Base-by-base conservation (phyloP, 1,140 invertebrate genomes). In the Saccostrea glomerata region DNA sequence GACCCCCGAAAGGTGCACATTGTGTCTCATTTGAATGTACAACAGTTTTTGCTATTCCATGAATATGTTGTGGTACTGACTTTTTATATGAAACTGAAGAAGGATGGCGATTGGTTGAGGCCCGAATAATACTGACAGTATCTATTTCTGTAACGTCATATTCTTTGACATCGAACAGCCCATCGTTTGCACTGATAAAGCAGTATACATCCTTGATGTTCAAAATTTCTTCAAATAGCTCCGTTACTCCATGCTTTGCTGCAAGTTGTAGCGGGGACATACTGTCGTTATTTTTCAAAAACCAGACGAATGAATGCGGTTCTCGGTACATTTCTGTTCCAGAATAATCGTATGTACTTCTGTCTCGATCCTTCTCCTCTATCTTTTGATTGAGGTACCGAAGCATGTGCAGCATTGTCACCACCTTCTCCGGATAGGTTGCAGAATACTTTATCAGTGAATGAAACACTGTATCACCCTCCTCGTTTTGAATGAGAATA, bases 61-160 rank as follows among this genome's bases (percentile, higher is more conserved):
- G 55, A 20, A 77, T 77, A 15, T 87, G 54, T 90, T 63, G 58
- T 3, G 87, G 54, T 13, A 77, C 30, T 12, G 47, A 77, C 36
- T 40, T 84, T 82, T 84, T 88, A 47, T 3, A 58, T 30, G 25
- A 13, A 58, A 56, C 70, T 9, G 70, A 36, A 15, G 70, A 15
- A 4, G 23, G 25, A 36, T 77, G 30, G 25, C 70, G 70, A 5
- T 77, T 11, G 23, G 23, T 36, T 30, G 7, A 77, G 25, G 70
- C 23, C 11, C 25, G 70, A 77, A 77, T 36, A 13, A 36, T 9
- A 58, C 56, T 55, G 54, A 87, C 63, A 70, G 82, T 63, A 85
- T 91, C 91, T 15, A 92, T 89, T 84, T 92, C 91, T 4, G 91
- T 90, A 56, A 92, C 87, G 55, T 92, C 91, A 86, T 92, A 92